Percentiles rank a stretch among this genome's conserved stretches.
These are phyloP conservation scores for Nannobrachium achirus DNA, from an alignment of 2,113 vertebrate genomes.

Conservation along the genomic window DNA sequence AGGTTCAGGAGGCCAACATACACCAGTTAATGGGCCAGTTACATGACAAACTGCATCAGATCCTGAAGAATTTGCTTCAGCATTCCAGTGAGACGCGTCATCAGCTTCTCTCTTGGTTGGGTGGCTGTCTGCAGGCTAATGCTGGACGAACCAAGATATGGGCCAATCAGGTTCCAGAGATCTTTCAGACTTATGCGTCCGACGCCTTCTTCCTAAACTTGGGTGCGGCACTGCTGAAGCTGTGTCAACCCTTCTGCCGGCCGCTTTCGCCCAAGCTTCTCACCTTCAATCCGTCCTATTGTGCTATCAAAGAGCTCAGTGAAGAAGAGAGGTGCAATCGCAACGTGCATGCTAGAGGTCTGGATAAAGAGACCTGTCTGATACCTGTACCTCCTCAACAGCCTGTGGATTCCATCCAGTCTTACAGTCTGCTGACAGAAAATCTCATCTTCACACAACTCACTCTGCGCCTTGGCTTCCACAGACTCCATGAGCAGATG, in stretches of 20 bases:
- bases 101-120: constrained; percentile 93
- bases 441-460: constrained; percentile 95
- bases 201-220: constrained; percentile 97
- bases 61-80: constrained; percentile 94
- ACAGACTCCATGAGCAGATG: constrained; percentile 98
- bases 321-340: constrained; percentile 91
- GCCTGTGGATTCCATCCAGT: constrained; percentile 84
- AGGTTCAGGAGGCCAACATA: constrained; percentile 96
- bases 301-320: constrained; percentile 90
- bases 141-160: constrained; percentile 94
- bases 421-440: constrained; percentile 95
- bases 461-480: constrained; percentile 90
- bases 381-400: constrained; percentile 87
- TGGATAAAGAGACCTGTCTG: constrained; percentile 96
- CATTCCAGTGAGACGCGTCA: constrained; percentile 91
- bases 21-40: constrained; percentile 98
- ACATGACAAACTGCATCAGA: constrained; percentile 95
- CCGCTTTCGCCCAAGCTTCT: constrained; percentile 89
- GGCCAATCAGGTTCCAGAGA: constrained; percentile 98
- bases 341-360: constrained; percentile 92
- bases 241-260: constrained; percentile 98
- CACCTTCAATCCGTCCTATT: constrained; percentile 96
- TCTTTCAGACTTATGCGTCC: constrained; percentile 96
- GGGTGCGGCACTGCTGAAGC: constrained; percentile 90
- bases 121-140: constrained; percentile 93